Evolutionary conservation across 2,888 invertebrate genomes (phyloP), one percentile per base, ranked within the genome.

Genomic region (Megalurothrips usitatus): DNA sequence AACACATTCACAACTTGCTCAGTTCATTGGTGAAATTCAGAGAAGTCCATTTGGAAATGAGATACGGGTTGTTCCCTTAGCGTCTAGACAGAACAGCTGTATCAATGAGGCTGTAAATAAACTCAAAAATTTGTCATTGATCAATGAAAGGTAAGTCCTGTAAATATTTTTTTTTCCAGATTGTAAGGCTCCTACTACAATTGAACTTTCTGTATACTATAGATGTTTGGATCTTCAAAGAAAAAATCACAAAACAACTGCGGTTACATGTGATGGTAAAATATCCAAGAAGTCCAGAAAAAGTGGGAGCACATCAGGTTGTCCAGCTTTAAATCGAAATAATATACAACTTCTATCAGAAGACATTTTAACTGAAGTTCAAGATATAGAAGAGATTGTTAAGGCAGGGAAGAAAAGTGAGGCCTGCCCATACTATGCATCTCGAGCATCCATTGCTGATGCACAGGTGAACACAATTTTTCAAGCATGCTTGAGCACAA

Each of bases 1-100:
- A 85, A 99, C 99, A 9, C 99, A 99, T 87, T 98, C 99, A 0
- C 99, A 99, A 86, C 87, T 99, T 75, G 91, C 96, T 0, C 99
- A 99, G 87, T 96, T 99, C 88, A 92, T 98, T n/a, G 91, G 93
- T 79, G 99, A 99, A 90, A 91, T 99, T 1, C 92, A 93, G 84
- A 93, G 93, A 85, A 97, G 96, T 81, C 90, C 92, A 0, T 96
- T 92, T 86, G 91, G 90, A 10, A 89, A 92, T 28, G 88, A 92
- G 81, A 89, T 94, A 6, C 91, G 95, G 82, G 92, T 96, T 4
- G 91, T 95, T 0, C 92, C 96, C 8, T 88, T 98, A 49, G 97
- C 95, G n/a, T 98, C 98, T 0, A 90, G 98, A 81, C 95, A 95
- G 86, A 96, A 94, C 86, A 92, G 96, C 84, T 99, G 99, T 86